Evolutionary conservation across 2,888 invertebrate genomes (phyloP).

Genomic region (Agelastica alni): DNA sequence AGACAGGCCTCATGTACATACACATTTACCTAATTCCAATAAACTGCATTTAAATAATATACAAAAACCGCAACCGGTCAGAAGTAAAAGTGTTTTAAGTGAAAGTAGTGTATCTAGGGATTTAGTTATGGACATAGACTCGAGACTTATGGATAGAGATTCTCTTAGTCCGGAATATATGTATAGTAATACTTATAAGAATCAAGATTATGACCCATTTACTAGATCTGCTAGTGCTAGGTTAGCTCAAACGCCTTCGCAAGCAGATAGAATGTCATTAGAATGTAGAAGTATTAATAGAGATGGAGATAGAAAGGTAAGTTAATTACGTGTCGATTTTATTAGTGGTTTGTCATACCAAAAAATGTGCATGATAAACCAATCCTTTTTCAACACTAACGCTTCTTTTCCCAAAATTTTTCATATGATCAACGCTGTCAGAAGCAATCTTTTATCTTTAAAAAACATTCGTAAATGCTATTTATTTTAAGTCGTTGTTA

Average conservation of each 20-base stretch:
- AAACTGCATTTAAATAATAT: conserved; percentile 38
- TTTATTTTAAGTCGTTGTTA: too few relatives aligned
- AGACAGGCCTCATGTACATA: conserved; percentile 38
- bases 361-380: too few relatives aligned
- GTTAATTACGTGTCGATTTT: too few relatives aligned
- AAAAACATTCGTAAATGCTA: too few relatives aligned
- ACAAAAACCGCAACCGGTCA: conserved; percentile 45
- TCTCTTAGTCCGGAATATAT: conserved; percentile 41
- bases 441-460: too few relatives aligned
- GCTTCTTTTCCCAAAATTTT: too few relatives aligned
- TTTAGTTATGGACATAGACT: conserved; percentile 46
- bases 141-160: conserved; percentile 42
- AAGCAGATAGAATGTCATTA: conserved; percentile 39
- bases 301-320: conserved; percentile 78
- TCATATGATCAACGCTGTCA: too few relatives aligned
- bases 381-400: too few relatives aligned
- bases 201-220: conserved; percentile 64
- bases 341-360: too few relatives aligned
- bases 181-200: conserved; percentile 41
- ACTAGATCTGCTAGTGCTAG: conserved; percentile 83
- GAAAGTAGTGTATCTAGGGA: conserved; percentile 53
- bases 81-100: conserved; percentile 53
- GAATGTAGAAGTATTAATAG: conserved; percentile 52
- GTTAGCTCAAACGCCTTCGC: conserved; percentile 63
- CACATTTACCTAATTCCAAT: conserved; percentile 44